phyloP scores from a whole-genome alignment of 2,888 invertebrate genomes.

The Plusia festucae region DNA sequence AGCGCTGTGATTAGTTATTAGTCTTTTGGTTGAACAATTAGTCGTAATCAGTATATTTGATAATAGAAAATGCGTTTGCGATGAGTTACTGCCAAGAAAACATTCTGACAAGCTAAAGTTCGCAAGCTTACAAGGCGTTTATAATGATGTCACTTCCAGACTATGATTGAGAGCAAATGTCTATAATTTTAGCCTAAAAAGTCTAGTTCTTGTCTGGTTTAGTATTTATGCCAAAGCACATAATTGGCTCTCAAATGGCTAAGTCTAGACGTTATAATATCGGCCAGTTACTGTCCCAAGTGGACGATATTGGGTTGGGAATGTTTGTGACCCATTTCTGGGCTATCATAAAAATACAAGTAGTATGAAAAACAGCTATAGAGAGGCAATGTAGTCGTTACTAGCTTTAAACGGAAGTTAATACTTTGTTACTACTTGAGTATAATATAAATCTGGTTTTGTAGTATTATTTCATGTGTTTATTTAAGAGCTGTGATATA shows the following conservation, averaged over 20 bases:
- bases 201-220: constrained; percentile 40
- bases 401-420: not conserved
- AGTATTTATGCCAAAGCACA: constrained; percentile 54
- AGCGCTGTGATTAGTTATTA: too few relatives aligned
- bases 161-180: constrained; percentile 51
- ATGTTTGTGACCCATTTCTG: constrained; percentile 53
- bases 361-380: constrained; percentile 19
- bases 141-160: constrained; percentile 50
- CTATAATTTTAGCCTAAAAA: constrained; percentile 49
- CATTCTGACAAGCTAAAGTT: not conserved
- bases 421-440: not conserved
- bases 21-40: too few relatives aligned
- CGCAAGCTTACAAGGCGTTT: constrained; percentile 24
- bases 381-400: constrained; percentile 4
- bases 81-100: not conserved
- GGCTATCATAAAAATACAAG: constrained; percentile 40
- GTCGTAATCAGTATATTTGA: too few relatives aligned
- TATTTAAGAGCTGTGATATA: not conserved
- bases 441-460: not conserved
- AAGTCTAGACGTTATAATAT: constrained; percentile 59
- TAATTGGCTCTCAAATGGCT: constrained; percentile 51
- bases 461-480: not conserved
- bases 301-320: constrained; percentile 42
- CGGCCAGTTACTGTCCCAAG: constrained; percentile 41
- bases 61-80: too few relatives aligned